Conservation (phyloP, 2,797 vertebrate species). For the Channa striata region DNA sequence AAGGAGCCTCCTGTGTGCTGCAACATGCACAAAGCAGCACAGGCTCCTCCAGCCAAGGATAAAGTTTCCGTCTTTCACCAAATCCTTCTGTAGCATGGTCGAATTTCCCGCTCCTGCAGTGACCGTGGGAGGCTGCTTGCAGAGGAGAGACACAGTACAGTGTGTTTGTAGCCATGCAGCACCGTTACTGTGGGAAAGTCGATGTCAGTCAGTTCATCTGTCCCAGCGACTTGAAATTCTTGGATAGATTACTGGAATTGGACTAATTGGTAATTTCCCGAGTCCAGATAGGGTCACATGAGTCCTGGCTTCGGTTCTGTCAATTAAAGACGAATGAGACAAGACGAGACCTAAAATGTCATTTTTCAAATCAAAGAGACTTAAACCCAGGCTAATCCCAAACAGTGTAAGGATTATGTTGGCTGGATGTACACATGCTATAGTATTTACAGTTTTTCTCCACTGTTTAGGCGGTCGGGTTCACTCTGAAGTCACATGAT, state of each 20-base stretch:
- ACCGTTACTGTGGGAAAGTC: no score
- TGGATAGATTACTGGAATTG: background rate
- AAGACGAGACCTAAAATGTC: no score
- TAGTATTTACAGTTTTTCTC: no score
- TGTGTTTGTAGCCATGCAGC: background rate
- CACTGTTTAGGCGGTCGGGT: no score
- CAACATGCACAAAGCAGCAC: background rate
- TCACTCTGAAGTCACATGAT: no score
- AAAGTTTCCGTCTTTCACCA: conserved; percentile 39
- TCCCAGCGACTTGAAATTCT: background rate
- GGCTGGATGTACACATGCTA: no score
- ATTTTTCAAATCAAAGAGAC: no score
- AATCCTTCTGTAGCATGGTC: conserved; percentile 20
- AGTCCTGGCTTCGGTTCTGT: no score
- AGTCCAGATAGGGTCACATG: background rate
- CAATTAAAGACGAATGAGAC: no score
- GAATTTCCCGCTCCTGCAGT: conserved; percentile 2
- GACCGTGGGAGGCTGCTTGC: background rate
- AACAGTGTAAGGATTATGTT: no score
- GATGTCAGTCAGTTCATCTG: background rate
- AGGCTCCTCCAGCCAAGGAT: conserved; percentile 29
- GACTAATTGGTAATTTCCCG: background rate
- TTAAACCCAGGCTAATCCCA: no score
- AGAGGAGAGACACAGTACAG: background rate
- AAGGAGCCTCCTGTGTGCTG: conserved; percentile 1